Conservation (phyloP, 1,140 invertebrate genomes). For the Cydia splendana region DNA sequence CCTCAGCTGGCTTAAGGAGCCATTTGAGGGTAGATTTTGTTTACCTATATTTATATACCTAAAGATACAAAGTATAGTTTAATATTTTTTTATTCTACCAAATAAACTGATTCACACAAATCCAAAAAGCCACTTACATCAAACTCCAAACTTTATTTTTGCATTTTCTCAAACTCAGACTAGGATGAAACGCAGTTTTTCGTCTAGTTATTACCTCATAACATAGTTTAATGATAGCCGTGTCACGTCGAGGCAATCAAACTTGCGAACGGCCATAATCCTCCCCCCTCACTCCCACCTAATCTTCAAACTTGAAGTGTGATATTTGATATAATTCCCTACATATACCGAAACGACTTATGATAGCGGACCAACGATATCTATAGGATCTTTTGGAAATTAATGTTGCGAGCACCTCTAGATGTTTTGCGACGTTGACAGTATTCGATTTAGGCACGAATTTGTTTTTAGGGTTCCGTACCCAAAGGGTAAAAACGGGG, state of each 20-base stretch:
- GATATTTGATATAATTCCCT: conserved; percentile 9
- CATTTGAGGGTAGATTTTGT: too few species aligned
- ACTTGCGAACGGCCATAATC: conserved; percentile 10
- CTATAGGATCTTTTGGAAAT: not conserved
- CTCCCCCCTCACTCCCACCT: not conserved
- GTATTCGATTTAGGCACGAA: not conserved
- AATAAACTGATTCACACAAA: not conserved
- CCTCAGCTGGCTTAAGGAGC: too few species aligned
- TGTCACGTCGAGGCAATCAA: conserved; percentile 16
- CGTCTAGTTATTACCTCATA: not conserved
- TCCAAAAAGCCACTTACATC: not conserved
- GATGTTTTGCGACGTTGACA: not conserved
- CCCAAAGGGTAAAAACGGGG: too few species aligned
- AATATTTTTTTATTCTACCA: too few species aligned
- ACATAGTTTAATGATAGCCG: not conserved
- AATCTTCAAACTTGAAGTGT: conserved; percentile 14
- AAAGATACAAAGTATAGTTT: too few species aligned
- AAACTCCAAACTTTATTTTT: not conserved
- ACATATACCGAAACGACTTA: not conserved
- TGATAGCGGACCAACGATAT: not conserved
- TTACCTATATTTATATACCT: too few species aligned
- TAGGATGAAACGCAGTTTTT: conserved; percentile 7
- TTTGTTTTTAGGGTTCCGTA: too few species aligned
- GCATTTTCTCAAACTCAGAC: not conserved
- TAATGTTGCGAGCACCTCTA: not conserved